Conservation (phyloP, 2,113 vertebrate genomes). For the Condylura cristata region DNA sequence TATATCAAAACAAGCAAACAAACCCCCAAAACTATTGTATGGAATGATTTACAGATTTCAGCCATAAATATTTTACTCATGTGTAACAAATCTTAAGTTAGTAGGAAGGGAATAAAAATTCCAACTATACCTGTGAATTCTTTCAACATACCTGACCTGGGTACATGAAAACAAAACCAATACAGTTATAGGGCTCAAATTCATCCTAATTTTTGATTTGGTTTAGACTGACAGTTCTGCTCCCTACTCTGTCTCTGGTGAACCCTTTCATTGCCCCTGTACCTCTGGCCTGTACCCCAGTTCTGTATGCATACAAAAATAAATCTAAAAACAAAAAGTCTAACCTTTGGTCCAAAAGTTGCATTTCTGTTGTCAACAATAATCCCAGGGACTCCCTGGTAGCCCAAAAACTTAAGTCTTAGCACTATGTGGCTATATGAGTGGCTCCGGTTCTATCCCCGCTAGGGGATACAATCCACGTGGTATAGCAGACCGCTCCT, state of each 20-base stretch:
- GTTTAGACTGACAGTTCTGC: conserved; percentile 34
- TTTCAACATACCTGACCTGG: conserved; percentile 8
- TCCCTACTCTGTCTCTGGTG: no score
- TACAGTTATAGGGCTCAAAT: not conserved
- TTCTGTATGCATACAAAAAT: no score
- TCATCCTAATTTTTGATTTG: not conserved
- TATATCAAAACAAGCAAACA: not conserved
- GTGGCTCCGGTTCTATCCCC: no score
- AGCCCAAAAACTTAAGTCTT: no score
- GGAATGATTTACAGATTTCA: conserved; percentile 6
- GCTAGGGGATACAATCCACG: no score
- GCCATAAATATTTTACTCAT: not conserved
- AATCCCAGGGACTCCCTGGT: no score
- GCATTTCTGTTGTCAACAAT: conserved; percentile 29
- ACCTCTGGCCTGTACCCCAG: no score
- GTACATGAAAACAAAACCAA: not conserved
- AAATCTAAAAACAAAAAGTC: no score
- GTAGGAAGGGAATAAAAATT: not conserved
- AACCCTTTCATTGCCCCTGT: no score
- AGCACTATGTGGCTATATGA: no score
- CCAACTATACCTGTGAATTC: not conserved
- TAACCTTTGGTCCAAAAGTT: not conserved
- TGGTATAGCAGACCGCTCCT: no score
- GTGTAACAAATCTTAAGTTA: not conserved
- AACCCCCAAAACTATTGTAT: not conserved